Evolutionary conservation across 2,113 vertebrate genomes (phyloP), one percentile per base, ranked within the genome.

Genomic region (Anseranas semipalmata): DNA sequence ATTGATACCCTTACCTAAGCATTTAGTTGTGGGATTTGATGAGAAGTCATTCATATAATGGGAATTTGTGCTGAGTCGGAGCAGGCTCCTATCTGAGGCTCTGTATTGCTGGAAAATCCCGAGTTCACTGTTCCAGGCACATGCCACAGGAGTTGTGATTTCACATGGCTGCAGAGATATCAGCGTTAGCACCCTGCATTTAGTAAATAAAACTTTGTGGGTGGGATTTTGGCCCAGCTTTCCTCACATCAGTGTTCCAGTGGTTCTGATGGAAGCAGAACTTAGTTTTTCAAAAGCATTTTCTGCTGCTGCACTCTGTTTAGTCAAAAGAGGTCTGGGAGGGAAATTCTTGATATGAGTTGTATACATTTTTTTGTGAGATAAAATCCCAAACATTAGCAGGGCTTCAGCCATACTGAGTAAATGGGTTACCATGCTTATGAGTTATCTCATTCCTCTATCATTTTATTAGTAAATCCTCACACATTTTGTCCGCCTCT

Each of bases 341-440:
- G 45, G 48, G 48, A 86, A 90, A 72, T 48, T 78, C 48, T 78
- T 86, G 9, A 16, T 90, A 18, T 7, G 9, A 79, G 15, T 60
- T 94, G 76, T 76, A 53, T 89, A 79, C 20, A 27, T 87, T 87
- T 95, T 87, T 95, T 89, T 75, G 56, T 73, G 66, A 72, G 30
- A 52, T 60, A 33, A 58, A 90, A 89, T 89, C 62, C 43, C 21
- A 87, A 92, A 70, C 45, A 45, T 73, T 72, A 89, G 10, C 16
- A 76, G 30, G 11, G 24, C 71, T 88, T 85, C 52, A 90, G 20
- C 25, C 68, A 50, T 71, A 45, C 27, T 45, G 46, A 91, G 13
- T 67, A 78, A 92, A 80, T 6, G 58, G 16, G 24, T 92, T 80
- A 19, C 10, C 1, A 3, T 62, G 24, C 16, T 76, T 80, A 53